Evolutionary conservation across 2,113 vertebrate species (phyloP), one percentile per base, ranked within the genome.

Genomic region (Merops nubicus): DNA sequence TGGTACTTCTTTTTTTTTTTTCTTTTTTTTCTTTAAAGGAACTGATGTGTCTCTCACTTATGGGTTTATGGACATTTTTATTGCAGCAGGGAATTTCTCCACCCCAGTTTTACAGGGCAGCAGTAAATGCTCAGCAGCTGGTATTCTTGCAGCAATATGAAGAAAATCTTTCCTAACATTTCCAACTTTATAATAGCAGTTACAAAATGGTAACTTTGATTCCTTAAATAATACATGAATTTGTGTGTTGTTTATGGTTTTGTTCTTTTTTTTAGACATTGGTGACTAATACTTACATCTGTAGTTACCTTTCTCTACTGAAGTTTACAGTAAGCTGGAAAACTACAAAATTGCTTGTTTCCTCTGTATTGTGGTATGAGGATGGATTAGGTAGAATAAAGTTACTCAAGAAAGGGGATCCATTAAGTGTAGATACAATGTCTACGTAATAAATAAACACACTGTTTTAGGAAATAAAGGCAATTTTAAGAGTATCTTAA

Each of bases 91-190:
- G 91, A 86, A 89, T 95, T 75, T 89, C 67, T 85, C 78, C 79
- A 92, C 89, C 82, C 85, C 40, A n/a, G 1, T 88, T 94, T 91
- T 94, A 92, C 74, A 72, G 70, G 50, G 74, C 76, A 82, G 57
- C 68, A 81, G 42, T 93, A 94, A 92, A 74, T 85, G n/a, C n/a
- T 96, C 28, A 60, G 83, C 92, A 91, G 79, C 89, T 91, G 85
- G 25, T 54, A 76, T 86, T 94, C 56, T 96, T 95, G 68, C 54
- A 68, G 63, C 91, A 94, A 51, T 91, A 83, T 85, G 68, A 86
- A 79, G 81, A 64, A 78, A 89, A 65, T 50, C 20, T 93, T 90
- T 93, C 72, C 90, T 93, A 95, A 88, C 26, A 67, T 81, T 90
- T 95, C 53, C 8, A 8, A 92, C 62, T 80, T 89, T 51, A 5